phyloP scores from a whole-genome alignment of 1,140 invertebrate genomes.

The Liolophura sinensis region DNA sequence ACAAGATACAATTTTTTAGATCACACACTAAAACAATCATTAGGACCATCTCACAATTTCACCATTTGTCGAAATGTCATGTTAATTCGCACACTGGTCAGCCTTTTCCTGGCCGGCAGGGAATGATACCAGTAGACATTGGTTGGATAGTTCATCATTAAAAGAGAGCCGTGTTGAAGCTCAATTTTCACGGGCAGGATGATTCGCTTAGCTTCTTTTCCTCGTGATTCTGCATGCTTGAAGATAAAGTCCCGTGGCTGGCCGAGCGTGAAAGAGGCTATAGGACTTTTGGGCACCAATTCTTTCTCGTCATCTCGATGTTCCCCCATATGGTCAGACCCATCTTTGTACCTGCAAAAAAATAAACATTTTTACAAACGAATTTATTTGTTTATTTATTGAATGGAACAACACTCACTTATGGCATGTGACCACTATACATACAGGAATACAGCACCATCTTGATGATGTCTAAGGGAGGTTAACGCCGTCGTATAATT shows the following conservation, averaged over 20 bases:
- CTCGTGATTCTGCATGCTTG: constrained; percentile 65
- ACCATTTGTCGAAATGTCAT: constrained; percentile 66
- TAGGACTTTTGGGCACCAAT: constrained; percentile 66
- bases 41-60: neutral
- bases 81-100: constrained; percentile 67
- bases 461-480: neutral
- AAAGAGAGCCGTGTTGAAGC: constrained; percentile 69
- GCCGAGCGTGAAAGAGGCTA: constrained; percentile 73
- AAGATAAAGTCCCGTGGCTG: constrained; percentile 70
- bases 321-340: constrained; percentile 72
- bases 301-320: constrained; percentile 75
- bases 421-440: too few species aligned
- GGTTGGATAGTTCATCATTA: constrained; percentile 75
- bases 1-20: too few species aligned
- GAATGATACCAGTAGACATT: constrained; percentile 75
- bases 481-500: too few species aligned
- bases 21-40: too few species aligned
- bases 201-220: constrained; percentile 34
- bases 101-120: constrained; percentile 66
- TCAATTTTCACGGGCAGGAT: constrained; percentile 64
- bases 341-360: constrained; percentile 68
- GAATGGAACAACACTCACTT: too few species aligned
- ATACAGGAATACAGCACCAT: neutral
- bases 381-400: too few species aligned
- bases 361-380: constrained; percentile 1